A percentile compares a stretch with the other conserved stretches of the same genome.
phyloP scores from a whole-genome alignment of 2,888 invertebrate genomes.

The Stramonita haemastoma region DNA sequence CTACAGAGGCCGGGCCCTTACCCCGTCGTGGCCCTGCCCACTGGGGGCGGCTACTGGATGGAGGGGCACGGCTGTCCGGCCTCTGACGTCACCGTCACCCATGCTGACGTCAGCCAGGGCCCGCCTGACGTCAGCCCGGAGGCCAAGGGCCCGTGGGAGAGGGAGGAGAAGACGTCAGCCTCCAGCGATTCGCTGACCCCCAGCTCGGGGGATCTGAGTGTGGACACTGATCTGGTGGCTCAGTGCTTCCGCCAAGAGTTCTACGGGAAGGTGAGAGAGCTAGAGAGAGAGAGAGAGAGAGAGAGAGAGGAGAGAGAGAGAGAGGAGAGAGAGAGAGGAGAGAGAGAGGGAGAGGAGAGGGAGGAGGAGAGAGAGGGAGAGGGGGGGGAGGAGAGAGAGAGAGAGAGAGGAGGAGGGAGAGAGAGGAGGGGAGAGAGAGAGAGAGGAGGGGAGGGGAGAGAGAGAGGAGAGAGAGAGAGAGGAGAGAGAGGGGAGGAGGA shows the following conservation, averaged over 20 bases:
- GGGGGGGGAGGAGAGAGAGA: too few species aligned
- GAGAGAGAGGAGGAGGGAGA: too few species aligned
- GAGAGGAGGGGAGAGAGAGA: too few species aligned
- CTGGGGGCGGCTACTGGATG: slow-evolving; percentile 92
- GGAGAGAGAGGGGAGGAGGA: neutral
- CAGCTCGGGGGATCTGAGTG: slow-evolving; percentile 70
- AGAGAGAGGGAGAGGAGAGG: too few species aligned
- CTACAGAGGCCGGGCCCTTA: slow-evolving; percentile 83
- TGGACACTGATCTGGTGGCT: slow-evolving; percentile 96
- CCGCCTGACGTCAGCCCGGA: neutral
- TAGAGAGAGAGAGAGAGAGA: too few species aligned
- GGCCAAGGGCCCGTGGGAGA: neutral
- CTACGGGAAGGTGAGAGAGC: slow-evolving; percentile 86
- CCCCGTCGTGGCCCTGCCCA: slow-evolving; percentile 92
- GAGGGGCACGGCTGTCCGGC: slow-evolving; percentile 83
- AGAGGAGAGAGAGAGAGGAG: too few species aligned
- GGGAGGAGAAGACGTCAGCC: neutral
- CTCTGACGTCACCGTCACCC: neutral
- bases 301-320: too few species aligned
- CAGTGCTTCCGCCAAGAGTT: slow-evolving; percentile 96
- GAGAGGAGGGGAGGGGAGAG: too few species aligned
- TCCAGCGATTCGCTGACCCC: slow-evolving; percentile 4
- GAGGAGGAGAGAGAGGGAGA: too few species aligned
- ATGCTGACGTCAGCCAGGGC: neutral
- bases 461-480: neutral